These are phyloP conservation scores for Lates japonicus DNA, from an alignment of 2,797 vertebrate species.

Conservation along the genomic window DNA sequence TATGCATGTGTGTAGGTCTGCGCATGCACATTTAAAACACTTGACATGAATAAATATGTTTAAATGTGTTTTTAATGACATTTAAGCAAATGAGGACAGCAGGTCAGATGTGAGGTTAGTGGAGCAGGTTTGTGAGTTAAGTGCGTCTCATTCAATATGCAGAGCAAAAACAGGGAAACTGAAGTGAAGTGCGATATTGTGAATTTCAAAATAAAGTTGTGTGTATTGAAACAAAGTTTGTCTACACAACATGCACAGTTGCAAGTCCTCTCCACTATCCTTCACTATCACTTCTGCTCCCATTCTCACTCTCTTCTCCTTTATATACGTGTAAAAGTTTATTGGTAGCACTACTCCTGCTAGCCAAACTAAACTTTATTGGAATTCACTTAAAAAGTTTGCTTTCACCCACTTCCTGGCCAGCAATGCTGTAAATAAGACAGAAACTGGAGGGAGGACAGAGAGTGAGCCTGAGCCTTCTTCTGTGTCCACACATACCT, in stretches of 20 bases:
- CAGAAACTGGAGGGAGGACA: slow-evolving; percentile 30
- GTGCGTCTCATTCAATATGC: not conserved
- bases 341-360: slow-evolving; percentile 4
- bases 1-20: slow-evolving; percentile 33
- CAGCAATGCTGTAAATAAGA: slow-evolving; percentile 34
- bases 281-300: not conserved
- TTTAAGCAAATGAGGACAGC: slow-evolving; percentile 4
- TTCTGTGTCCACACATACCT: slow-evolving; percentile 63
- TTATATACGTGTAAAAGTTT: slow-evolving; percentile 20
- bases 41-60: not conserved
- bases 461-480: slow-evolving; percentile 45
- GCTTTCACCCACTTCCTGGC: slow-evolving; percentile 33
- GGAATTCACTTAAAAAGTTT: slow-evolving; percentile 49
- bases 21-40: not conserved
- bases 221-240: not conserved
- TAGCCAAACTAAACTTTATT: slow-evolving; percentile 51
- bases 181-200: not conserved
- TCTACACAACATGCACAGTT: not conserved
- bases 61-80: slow-evolving; percentile 15
- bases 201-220: not conserved
- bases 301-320: slow-evolving; percentile 9
- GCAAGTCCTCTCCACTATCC: not conserved
- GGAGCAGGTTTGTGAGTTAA: not conserved
- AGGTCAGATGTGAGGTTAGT: slow-evolving; percentile 12
- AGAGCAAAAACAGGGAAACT: not conserved